These are phyloP conservation scores for Thomomys bottae DNA, from an alignment of 2,113 vertebrate species.

Conservation along the genomic window DNA sequence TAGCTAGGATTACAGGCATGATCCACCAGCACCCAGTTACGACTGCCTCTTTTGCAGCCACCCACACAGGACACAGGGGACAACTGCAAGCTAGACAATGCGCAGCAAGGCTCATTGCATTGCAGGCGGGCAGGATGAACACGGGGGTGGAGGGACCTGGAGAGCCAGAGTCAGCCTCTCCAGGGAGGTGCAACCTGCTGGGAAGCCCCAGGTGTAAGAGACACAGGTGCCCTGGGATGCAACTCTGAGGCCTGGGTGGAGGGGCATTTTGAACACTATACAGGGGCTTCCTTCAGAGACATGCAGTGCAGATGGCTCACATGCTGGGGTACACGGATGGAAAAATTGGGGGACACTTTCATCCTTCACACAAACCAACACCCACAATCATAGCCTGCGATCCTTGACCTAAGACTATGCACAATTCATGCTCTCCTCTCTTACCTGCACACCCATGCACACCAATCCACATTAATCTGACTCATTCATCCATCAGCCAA, in stretches of 20 bases:
- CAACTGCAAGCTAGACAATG: neutral
- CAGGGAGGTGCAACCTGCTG: neutral
- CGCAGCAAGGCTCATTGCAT: accelerated
- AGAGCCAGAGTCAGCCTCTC: slow-evolving; percentile 30
- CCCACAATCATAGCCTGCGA: accelerated
- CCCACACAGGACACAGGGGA: neutral
- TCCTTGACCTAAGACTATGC: neutral
- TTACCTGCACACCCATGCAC: neutral
- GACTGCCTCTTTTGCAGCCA: neutral
- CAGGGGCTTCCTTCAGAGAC: neutral
- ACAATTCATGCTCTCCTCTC: no score
- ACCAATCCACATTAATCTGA: accelerated
- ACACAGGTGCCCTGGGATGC: neutral
- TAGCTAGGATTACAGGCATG: no score
- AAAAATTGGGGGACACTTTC: no score
- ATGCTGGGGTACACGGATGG: no score
- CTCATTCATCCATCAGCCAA: no score
- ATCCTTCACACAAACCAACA: neutral
- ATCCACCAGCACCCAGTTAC: no score
- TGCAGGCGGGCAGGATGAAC: neutral
- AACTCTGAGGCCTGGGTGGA: neutral
- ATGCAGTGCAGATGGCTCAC: accelerated
- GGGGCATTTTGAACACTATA: accelerated
- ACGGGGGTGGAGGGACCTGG: neutral
- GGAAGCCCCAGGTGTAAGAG: neutral